Conservation (phyloP, 2,113 vertebrate genomes). For the Panthera tigris region DNA sequence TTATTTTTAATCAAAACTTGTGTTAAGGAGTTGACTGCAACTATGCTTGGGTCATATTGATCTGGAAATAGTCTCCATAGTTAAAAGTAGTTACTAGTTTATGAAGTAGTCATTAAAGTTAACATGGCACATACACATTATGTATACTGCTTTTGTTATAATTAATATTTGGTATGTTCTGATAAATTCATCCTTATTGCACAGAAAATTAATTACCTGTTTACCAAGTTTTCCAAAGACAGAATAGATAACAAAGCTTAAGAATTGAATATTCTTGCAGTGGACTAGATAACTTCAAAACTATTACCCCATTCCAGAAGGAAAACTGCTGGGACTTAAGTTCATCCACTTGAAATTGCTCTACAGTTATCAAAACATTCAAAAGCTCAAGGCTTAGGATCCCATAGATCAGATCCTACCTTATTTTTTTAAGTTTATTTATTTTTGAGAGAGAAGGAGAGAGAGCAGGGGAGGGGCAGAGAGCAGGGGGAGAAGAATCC, state of each 20-base stretch:
- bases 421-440: background rate
- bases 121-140: background rate
- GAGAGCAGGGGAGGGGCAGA: background rate
- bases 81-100: background rate
- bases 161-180: background rate
- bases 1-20: conserved; percentile 4
- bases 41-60: background rate
- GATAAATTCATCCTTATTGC: conserved; percentile 6
- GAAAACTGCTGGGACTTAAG: conserved; percentile 47
- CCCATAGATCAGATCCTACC: conserved; percentile 55
- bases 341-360: conserved; percentile 49
- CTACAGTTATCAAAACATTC: conserved; percentile 54
- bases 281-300: conserved; percentile 8
- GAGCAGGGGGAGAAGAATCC: background rate
- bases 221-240: conserved; percentile 73
- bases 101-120: background rate
- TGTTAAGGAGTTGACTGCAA: background rate
- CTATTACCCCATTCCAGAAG: conserved; percentile 8
- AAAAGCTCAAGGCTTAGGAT: conserved; percentile 68
- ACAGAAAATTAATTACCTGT: conserved; percentile 37
- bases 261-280: conserved; percentile 37
- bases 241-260: conserved; percentile 48
- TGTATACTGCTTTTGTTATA: background rate
- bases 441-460: background rate
- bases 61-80: background rate